Percentiles rank a stretch among this genome's conserved stretches.
Evolutionary conservation across 2,797 vertebrate genomes (phyloP).

Genomic region (Acrossocheilus wenchowensis): DNA sequence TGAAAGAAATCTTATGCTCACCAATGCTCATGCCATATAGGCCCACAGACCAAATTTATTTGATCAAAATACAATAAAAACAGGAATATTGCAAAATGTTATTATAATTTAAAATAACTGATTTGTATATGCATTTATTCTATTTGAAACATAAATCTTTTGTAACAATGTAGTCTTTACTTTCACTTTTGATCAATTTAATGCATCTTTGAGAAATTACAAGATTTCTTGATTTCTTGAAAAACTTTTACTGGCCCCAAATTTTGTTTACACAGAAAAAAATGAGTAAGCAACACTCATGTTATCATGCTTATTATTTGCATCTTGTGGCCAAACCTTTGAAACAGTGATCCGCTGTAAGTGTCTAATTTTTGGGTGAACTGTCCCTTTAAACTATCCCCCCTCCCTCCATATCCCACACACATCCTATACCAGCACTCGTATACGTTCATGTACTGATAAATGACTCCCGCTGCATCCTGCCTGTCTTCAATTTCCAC

Average conservation of each 20-base stretch:
- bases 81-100: background rate
- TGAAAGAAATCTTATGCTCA: background rate
- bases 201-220: too few relatives aligned
- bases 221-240: too few relatives aligned
- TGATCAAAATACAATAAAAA: background rate
- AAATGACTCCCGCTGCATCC: slow-evolving; percentile 31
- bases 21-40: too few relatives aligned
- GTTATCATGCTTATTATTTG: background rate
- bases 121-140: too few relatives aligned
- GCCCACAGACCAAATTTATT: background rate
- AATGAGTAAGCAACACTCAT: too few relatives aligned
- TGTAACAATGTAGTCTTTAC: too few relatives aligned
- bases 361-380: background rate
- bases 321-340: background rate
- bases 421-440: background rate
- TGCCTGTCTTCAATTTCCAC: slow-evolving; percentile 38
- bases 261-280: too few relatives aligned
- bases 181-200: too few relatives aligned
- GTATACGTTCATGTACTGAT: background rate
- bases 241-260: too few relatives aligned
- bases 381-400: background rate
- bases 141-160: too few relatives aligned
- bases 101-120: background rate
- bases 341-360: background rate
- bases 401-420: background rate